phyloP scores from a whole-genome alignment of 2,797 vertebrate species.

The Remorina albescens region DNA sequence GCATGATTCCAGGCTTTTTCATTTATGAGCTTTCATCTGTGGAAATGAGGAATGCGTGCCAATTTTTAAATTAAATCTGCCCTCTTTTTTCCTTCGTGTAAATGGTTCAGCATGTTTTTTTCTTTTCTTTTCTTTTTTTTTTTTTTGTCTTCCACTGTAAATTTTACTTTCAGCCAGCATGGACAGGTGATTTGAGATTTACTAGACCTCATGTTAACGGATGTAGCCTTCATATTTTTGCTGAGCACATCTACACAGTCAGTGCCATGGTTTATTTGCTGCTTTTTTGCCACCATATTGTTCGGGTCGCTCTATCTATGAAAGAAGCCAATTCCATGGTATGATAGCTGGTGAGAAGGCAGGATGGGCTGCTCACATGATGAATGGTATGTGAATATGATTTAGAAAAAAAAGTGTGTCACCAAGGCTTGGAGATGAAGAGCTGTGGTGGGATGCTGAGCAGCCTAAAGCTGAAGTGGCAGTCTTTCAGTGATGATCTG shows the following conservation, averaged over 20 bases:
- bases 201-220: conserved; percentile 46
- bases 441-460: conserved; percentile 74
- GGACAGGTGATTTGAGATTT: conserved; percentile 48
- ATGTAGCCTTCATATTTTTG: conserved; percentile 54
- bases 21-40: conserved; percentile 96
- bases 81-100: conserved; percentile 83
- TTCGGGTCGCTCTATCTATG: conserved; percentile 59
- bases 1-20: conserved; percentile 95
- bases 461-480: conserved; percentile 78
- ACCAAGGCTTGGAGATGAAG: conserved; percentile 72
- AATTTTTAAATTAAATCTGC: conserved; percentile 99
- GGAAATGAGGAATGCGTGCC: conserved; percentile 92
- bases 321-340: conserved; percentile 55
- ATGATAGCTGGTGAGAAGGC: conserved; percentile 39
- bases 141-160: conserved; percentile 73
- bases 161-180: conserved; percentile 63
- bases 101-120: conserved; percentile 81
- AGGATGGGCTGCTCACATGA: conserved; percentile 58
- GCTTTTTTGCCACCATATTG: conserved; percentile 55
- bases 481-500: conserved; percentile 80
- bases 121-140: too few relatives aligned
- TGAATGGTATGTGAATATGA: conserved; percentile 62
- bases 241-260: conserved; percentile 50
- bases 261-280: conserved; percentile 45
- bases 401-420: conserved; percentile 62